A percentile compares a stretch with the other conserved stretches of the same genome.
Conservation (phyloP, 2,888 invertebrate genomes). For the Uropetala carovei region DNA sequence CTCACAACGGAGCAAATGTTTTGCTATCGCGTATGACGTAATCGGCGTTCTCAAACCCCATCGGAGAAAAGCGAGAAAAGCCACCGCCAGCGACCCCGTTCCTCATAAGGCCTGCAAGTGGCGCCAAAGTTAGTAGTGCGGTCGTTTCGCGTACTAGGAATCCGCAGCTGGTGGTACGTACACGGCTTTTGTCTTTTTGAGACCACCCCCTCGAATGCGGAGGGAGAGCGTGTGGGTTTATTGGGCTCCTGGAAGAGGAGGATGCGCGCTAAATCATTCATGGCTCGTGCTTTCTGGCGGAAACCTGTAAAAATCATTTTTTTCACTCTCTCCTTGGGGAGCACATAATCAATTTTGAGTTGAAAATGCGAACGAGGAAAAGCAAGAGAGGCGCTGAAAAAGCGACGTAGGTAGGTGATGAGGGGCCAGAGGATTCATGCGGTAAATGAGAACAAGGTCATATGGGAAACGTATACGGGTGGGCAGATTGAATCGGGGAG, state of each 20-base stretch:
- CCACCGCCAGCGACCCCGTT: not conserved
- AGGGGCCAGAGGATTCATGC: not conserved
- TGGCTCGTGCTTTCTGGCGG: constrained; percentile 16
- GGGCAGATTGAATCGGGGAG: not conserved
- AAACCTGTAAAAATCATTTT: constrained; percentile 18
- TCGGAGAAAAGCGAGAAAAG: not conserved
- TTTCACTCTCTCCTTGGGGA: not conserved
- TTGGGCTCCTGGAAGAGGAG: constrained; percentile 37
- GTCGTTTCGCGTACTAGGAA: not conserved
- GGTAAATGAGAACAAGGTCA: constrained; percentile 14
- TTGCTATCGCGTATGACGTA: not conserved
- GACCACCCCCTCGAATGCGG: not conserved
- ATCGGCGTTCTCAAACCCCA: not conserved
- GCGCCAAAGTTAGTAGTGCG: constrained; percentile 18
- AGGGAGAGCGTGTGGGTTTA: not conserved
- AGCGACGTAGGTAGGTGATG: not conserved
- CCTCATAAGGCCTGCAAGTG: constrained; percentile 2
- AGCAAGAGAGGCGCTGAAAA: not conserved
- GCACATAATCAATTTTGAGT: constrained; percentile 42
- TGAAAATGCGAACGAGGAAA: not conserved
- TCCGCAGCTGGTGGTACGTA: not conserved
- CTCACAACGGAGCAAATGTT: too few relatives aligned
- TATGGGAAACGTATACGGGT: not conserved
- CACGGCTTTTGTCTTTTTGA: not conserved
- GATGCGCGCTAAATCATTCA: constrained; percentile 35